Evolutionary conservation across 2,888 invertebrate genomes (phyloP), one percentile per base, ranked within the genome.

Genomic region (Heteropelma amictum): DNA sequence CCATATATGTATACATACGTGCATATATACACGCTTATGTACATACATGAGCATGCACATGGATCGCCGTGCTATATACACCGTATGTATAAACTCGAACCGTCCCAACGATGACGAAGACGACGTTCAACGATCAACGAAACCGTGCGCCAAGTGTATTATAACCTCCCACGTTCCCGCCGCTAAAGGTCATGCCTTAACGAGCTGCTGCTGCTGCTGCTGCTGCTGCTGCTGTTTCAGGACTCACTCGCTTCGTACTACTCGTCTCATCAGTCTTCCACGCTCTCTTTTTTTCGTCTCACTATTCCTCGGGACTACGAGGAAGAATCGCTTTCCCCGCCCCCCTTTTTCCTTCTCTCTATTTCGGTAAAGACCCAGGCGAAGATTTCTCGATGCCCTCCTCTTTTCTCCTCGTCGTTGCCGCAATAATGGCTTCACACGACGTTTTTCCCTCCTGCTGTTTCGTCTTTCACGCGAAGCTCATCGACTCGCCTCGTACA

Each of bases 171-270:
- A 86, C 86, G 86, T 86, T 84, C 82, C 80, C 83, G 80, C 84
- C 83, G 82, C 82, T 86, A 86, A 87, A 87, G 87, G 87, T 87
- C 87, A 87, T 82, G 86, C 82, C 84, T 86, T 86, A 87, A 87
- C 86, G 85, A 86, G 85, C 83, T 79, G 79, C 80, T 80, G 82
- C 83, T 84, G 79, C 80, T 81, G 82, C 82, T 84, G 85, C 84
- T 79, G 79, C 80, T 81, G 81, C 82, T 82, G 84, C 84, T 80
- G 82, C 82, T 83, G 69, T 72, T 65, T 69, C 64, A 64, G 60
- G 54, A 61, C 58, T 54, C 38, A 30, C 58, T 35, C 38, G 51
- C 38, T 33, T 54, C 53, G 21, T 67, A 49, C 58, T 69, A 45
- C 23, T 49, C 33, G 17, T 30, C 53, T 38, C 33, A 42, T 45